Percentiles rank a stretch among this genome's conserved stretches.
Conservation (phyloP, 2,797 vertebrate genomes). For the Enteromius radiatus region DNA sequence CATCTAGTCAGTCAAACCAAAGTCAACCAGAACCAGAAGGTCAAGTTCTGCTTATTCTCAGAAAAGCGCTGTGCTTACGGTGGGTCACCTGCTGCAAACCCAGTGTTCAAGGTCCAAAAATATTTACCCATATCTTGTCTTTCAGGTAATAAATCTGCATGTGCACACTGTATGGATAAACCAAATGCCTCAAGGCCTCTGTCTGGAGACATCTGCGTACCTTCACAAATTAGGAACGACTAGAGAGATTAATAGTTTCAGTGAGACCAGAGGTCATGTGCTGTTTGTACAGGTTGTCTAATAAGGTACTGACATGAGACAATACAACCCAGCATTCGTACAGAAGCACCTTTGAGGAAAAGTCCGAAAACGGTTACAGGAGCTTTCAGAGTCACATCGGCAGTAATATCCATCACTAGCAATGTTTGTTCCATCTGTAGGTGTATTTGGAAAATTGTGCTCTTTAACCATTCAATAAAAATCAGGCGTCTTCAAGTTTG, state of each 20-base stretch:
- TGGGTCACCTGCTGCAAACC: slow-evolving; percentile 32
- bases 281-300: slow-evolving; percentile 30
- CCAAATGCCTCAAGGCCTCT: slow-evolving; percentile 14
- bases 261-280: slow-evolving; percentile 16
- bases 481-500: neutral
- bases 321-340: slow-evolving; percentile 22
- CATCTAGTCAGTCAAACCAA: slow-evolving; percentile 31
- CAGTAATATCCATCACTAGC: slow-evolving; percentile 27
- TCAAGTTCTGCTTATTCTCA: slow-evolving; percentile 41
- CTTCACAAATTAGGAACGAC: slow-evolving; percentile 19
- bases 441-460: slow-evolving; percentile 32
- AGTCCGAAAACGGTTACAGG: neutral
- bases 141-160: slow-evolving; percentile 11
- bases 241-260: neutral
- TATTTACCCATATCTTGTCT: slow-evolving; percentile 22
- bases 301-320: slow-evolving; percentile 12
- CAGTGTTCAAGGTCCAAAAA: slow-evolving; percentile 31
- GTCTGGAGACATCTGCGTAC: slow-evolving; percentile 33
- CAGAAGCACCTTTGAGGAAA: slow-evolving; percentile 29
- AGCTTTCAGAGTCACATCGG: neutral
- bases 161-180: slow-evolving; percentile 34
- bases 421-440: neutral
- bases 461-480: slow-evolving; percentile 12
- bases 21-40: slow-evolving; percentile 17
- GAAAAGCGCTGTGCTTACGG: slow-evolving; percentile 34